Conservation (phyloP, 2,113 vertebrate species). For the Aldabrachelys gigantea region DNA sequence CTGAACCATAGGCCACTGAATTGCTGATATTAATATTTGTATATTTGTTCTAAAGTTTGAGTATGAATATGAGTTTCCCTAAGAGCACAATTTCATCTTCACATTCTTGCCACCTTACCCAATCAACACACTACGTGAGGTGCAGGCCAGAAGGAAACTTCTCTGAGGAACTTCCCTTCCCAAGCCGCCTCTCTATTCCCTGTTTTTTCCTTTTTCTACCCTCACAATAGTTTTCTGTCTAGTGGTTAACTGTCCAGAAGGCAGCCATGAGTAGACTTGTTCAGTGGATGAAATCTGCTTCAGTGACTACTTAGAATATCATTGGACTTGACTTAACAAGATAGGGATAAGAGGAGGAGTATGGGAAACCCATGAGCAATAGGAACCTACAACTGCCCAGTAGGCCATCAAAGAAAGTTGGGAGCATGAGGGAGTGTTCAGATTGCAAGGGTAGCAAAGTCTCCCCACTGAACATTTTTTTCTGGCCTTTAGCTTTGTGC, state of each 20-base stretch:
- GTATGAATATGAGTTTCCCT: slow-evolving; percentile 70
- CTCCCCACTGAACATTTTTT: background rate
- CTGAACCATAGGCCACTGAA: slow-evolving; percentile 60
- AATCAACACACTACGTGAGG: slow-evolving; percentile 33
- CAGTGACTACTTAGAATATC: background rate
- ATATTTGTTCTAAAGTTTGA: slow-evolving; percentile 71
- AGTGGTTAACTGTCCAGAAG: background rate
- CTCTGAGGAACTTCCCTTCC: background rate
- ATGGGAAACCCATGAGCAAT: background rate
- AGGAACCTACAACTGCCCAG: background rate
- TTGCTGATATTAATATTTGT: slow-evolving; percentile 68
- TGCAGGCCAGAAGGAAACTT: background rate
- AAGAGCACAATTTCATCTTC: slow-evolving; percentile 60
- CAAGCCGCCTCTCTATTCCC: slow-evolving; percentile 63
- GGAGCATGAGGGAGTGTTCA: background rate
- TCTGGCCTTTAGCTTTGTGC: background rate
- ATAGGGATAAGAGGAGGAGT: background rate
- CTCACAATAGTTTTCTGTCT: background rate
- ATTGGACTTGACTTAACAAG: background rate
- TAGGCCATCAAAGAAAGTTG: background rate
- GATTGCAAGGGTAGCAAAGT: background rate
- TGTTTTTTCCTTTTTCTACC: slow-evolving; percentile 28
- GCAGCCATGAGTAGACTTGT: background rate
- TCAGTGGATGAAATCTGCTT: slow-evolving; percentile 23
- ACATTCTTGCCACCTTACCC: slow-evolving; percentile 66